Evolutionary conservation across 2,888 invertebrate genomes (phyloP), one percentile per base, ranked within the genome.

Genomic region (Eremobia ochroleuca): DNA sequence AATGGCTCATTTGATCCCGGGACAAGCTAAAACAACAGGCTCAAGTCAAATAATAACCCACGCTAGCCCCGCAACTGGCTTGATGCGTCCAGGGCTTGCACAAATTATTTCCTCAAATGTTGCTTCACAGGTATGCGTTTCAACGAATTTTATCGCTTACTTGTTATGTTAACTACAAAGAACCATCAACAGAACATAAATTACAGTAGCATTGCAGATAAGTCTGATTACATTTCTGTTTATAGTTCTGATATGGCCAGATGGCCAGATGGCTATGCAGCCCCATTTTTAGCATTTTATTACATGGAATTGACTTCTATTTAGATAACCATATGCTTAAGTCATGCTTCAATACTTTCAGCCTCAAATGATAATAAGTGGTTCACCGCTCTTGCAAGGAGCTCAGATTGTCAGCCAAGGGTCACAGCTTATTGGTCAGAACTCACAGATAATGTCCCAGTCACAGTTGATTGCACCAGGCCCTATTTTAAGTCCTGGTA

Each of bases 311-410:
- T 64, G 1, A 64, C 49, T n/a, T 40, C 40, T 49, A 3, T 34
- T 31, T 34, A 58, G 1, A 28, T 40, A 75, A 13, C 25, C 34
- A 21, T n/a, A 37, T 37, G 13, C 11, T 52, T 68, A 59, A 15
- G 28, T 67, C 37, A 75, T 73, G 28, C 64, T 76, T 68, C 34
- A 55, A 71, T 64, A 71, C 6, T 94, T 95, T 81, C 92, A 96
- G 96, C 92, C 95, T 49, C 96, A 96, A 87, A 96, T 97, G 94
- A 95, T 96, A 87, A 94, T 96, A 52, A 95, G 95, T 77, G 94
- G 96, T 77, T 93, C 96, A 65, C 95, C 96, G 77, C 92, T 96
- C 75, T 84, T 97, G 72, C 96, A 96, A 87, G 96, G 96, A 74
- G 93, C 94, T 73, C 97, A 96, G 79, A 96, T 97, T 81, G 95